phyloP scores from a whole-genome alignment of 2,113 vertebrate genomes.

The Blennius ocellaris region DNA sequence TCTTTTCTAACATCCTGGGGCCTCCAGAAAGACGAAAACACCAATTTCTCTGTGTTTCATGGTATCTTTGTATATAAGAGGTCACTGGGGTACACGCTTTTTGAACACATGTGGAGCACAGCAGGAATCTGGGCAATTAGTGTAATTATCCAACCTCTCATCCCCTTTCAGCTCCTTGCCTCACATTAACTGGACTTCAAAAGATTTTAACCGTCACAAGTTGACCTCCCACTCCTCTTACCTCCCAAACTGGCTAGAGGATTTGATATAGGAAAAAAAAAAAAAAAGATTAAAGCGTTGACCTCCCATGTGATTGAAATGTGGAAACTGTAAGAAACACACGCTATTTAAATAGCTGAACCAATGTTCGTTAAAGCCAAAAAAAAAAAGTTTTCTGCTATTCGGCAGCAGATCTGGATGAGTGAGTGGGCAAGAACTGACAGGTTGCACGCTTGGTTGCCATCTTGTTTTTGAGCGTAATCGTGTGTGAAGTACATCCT shows the following conservation, averaged over 20 bases:
- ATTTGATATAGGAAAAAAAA: conserved; percentile 24
- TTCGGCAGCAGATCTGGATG: conserved; percentile 39
- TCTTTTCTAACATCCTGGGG: too few species aligned
- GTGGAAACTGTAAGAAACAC: too few species aligned
- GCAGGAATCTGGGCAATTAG: conserved; percentile 29
- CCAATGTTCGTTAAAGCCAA: neutral
- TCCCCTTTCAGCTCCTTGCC: conserved; percentile 67
- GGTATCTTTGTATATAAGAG: neutral
- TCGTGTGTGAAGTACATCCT: conserved; percentile 75
- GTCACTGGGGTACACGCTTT: conserved; percentile 26
- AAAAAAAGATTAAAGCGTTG: conserved; percentile 1
- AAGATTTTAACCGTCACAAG: conserved; percentile 55
- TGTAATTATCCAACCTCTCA: conserved; percentile 67
- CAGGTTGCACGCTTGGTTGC: conserved; percentile 70
- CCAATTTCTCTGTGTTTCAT: conserved; percentile 6
- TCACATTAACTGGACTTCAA: conserved; percentile 75
- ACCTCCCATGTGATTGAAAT: conserved; percentile 3
- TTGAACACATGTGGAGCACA: conserved; percentile 31
- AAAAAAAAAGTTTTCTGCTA: neutral
- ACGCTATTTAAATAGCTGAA: too few species aligned
- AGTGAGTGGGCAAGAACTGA: conserved; percentile 54
- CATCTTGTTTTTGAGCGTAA: conserved; percentile 71
- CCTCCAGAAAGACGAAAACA: too few species aligned
- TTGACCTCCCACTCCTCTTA: conserved; percentile 2
- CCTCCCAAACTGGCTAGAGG: conserved; percentile 8